Conservation (phyloP, 2,113 vertebrate genomes). For the Anas platyrhynchos region DNA sequence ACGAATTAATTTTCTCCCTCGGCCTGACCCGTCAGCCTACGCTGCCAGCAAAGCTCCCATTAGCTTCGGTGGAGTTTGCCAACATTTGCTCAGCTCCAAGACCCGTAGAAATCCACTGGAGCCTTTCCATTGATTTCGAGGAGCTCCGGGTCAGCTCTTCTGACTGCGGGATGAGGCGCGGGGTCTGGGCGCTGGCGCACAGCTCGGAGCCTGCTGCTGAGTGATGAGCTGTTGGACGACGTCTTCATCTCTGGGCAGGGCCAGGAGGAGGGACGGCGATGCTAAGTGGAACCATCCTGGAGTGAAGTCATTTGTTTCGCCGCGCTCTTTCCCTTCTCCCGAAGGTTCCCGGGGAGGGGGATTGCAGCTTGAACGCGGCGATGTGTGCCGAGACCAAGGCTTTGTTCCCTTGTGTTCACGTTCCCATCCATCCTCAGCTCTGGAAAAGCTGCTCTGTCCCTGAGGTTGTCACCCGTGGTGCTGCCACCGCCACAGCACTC, state of each 20-base stretch:
- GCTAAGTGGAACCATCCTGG: constrained; percentile 66
- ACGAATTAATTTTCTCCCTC: constrained; percentile 49
- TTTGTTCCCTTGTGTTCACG: rapidly evolving
- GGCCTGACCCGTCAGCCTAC: not conserved
- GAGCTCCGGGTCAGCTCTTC: constrained; percentile 45
- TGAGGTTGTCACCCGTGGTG: rapidly evolving
- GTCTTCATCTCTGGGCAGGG: constrained; percentile 66
- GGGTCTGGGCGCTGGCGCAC: constrained; percentile 25
- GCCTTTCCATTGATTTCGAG: constrained; percentile 48
- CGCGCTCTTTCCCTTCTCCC: not conserved
- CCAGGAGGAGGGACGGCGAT: constrained; percentile 30
- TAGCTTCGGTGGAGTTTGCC: not conserved
- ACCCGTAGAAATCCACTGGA: constrained; percentile 55
- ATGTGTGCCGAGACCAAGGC: not conserved
- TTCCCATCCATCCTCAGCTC: not conserved
- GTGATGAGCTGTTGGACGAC: constrained; percentile 63
- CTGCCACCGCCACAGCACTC: not conserved
- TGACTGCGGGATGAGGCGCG: not conserved
- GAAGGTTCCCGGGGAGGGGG: not conserved
- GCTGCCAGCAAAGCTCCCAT: constrained; percentile 52
- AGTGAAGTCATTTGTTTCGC: constrained; percentile 47
- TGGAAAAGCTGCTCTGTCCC: not conserved
- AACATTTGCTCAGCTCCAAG: constrained; percentile 45
- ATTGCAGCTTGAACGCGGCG: rapidly evolving
- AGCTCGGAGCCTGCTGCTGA: constrained; percentile 31